These are phyloP conservation scores for Percopsis omiscomaycus DNA, from an alignment of 2,797 vertebrate genomes.

Conservation along the genomic window DNA sequence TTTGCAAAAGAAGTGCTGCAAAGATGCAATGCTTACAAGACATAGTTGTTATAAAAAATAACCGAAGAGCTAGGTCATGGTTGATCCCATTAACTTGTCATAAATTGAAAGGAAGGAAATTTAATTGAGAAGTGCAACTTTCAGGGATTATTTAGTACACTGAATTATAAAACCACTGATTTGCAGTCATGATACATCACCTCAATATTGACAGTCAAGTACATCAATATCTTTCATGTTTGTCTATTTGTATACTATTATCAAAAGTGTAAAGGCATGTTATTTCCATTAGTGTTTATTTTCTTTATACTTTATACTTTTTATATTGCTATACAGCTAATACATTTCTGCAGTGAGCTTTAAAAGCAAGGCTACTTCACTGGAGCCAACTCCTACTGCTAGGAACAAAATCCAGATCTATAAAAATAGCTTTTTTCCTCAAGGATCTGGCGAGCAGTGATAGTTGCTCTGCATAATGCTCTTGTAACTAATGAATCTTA, in stretches of 20 bases:
- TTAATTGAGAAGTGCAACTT: not conserved
- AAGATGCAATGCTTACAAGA: not conserved
- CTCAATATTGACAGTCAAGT: conserved; percentile 29
- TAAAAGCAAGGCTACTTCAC: conserved; percentile 46
- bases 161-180: conserved; percentile 22
- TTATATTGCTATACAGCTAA: conserved; percentile 28
- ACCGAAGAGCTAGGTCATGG: not conserved
- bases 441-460: conserved; percentile 49
- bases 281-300: conserved; percentile 46
- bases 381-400: conserved; percentile 45
- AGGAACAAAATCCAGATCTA: conserved; percentile 29
- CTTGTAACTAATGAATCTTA: conserved; percentile 41
- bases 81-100: not conserved
- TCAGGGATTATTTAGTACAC: conserved; percentile 37
- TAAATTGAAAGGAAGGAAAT: not conserved
- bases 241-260: conserved; percentile 34
- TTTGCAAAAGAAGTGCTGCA: not conserved
- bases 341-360: conserved; percentile 29
- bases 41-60: not conserved
- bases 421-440: conserved; percentile 6
- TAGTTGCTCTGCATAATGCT: conserved; percentile 27
- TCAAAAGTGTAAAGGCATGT: conserved; percentile 39
- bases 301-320: conserved; percentile 22
- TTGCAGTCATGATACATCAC: not conserved
- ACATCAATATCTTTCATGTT: conserved; percentile 41